Conservation (phyloP, 1,140 invertebrate species). For the Subanguina moxae region DNA sequence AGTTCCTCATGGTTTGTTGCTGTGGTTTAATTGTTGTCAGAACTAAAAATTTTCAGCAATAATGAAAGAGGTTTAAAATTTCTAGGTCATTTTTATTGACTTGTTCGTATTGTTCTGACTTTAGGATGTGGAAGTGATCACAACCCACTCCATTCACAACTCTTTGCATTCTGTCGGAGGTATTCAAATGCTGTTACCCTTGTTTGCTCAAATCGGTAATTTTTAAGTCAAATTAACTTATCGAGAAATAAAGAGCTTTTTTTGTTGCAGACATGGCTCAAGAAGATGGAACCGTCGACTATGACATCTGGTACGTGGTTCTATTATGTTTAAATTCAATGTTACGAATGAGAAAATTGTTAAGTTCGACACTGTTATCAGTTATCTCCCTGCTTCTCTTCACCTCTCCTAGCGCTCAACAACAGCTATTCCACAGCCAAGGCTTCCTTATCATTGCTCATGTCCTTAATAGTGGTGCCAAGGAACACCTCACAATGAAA, state of each 20-base stretch:
- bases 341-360: constrained; percentile 29
- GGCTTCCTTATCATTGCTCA: constrained; percentile 96
- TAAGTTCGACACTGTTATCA: constrained; percentile 86
- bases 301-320: constrained; percentile 62
- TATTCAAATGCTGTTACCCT: constrained; percentile 93
- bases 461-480: constrained; percentile 74
- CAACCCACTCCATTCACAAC: constrained; percentile 96
- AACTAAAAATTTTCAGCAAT: constrained; percentile 31
- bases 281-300: constrained; percentile 59
- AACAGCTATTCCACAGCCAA: constrained; percentile 95
- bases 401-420: constrained; percentile 90
- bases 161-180: constrained; percentile 97
- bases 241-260: constrained; percentile 32
- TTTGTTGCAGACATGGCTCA: constrained; percentile 13
- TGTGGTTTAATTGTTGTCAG: neutral
- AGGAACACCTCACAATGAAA: constrained; percentile 43
- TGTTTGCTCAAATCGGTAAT: constrained; percentile 93
- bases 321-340: constrained; percentile 42
- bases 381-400: constrained; percentile 95
- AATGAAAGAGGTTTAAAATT: constrained; percentile 22
- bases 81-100: neutral
- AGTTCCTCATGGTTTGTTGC: constrained; percentile 73
- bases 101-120: constrained; percentile 47
- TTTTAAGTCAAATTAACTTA: constrained; percentile 64
- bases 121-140: constrained; percentile 95